phyloP scores from a whole-genome alignment of 2,888 invertebrate species.

The Polymixis lichenea region DNA sequence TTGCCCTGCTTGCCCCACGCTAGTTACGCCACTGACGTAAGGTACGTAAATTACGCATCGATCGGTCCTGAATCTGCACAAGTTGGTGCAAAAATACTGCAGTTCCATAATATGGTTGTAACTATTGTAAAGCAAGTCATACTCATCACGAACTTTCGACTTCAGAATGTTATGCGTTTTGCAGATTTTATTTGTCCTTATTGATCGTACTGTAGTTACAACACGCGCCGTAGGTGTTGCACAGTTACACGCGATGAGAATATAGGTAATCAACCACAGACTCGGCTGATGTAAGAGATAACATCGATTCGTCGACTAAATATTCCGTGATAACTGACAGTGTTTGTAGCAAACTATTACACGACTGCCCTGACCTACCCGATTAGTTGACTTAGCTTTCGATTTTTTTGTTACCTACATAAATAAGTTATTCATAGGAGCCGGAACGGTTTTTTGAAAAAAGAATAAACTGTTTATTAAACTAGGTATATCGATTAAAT shows the following conservation, averaged over 20 bases:
- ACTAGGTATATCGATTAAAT: not conserved
- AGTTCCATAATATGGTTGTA: not conserved
- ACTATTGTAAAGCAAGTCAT: not conserved
- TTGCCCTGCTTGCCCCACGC: too few relatives aligned
- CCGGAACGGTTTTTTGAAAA: not conserved
- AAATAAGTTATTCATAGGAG: not conserved
- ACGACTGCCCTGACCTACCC: slow-evolving; percentile 6
- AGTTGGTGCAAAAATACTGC: slow-evolving; percentile 10
- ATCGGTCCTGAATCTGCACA: slow-evolving; percentile 38
- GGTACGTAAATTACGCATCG: slow-evolving; percentile 18
- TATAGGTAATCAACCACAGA: slow-evolving; percentile 11
- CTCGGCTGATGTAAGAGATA: not conserved
- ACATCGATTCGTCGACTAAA: not conserved
- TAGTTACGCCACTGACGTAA: too few relatives aligned
- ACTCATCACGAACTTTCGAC: slow-evolving; percentile 3
- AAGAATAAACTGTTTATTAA: too few relatives aligned
- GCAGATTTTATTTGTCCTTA: slow-evolving; percentile 2
- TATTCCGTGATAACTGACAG: not conserved
- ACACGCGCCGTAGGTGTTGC: not conserved
- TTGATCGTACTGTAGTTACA: slow-evolving; percentile 13
- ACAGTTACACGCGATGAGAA: slow-evolving; percentile 15
- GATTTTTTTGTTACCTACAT: not conserved
- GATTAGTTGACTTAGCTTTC: slow-evolving; percentile 3
- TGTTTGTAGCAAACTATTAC: slow-evolving; percentile 9
- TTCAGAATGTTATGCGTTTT: not conserved